Evolutionary conservation across 1,140 invertebrate genomes (phyloP), one percentile per base, ranked within the genome.

Genomic region (Dryas iulia): DNA sequence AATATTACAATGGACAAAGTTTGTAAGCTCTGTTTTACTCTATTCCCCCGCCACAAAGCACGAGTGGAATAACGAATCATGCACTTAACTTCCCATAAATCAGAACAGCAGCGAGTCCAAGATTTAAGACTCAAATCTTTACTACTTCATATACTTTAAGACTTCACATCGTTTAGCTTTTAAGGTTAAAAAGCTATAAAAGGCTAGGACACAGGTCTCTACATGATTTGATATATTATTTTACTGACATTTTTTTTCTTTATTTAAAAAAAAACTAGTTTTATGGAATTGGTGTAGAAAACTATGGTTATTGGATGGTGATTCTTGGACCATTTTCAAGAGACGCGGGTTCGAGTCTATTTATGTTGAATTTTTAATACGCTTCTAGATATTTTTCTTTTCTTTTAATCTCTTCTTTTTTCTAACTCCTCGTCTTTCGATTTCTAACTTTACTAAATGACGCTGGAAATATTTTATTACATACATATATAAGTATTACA

Each of bases 111-210:
- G 14, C 39, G 59, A 26, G n/a, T 39, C 24, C 59, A 47, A 60
- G 39, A 47, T 47, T 47, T 47, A 47, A 47, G 39, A 21, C 39
- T 47, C 39, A 47, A 47, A 21, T 21, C 39, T 47, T 47, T 18
- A 47, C 39, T 60, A 60, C 35, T 30, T 39, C 59, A 28, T 39
- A 35, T 21, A 35, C 33, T 60, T 60, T 60, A 60, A 24, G 59
- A 47, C 59, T 47, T 30, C 59, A 60, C 33, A 47, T 10, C 26
- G 12, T 23, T 60, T 60, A 39, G 59, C 59, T 14, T 39, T 60
- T 60, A 60, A 26, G 59, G 0, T 33, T 60, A 26, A 25, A 60
- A 33, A 60, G 39, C 18, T 47, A 18, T 28, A 0, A 47, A 47
- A 47, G 18, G 14, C 39, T 47, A 47, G 7, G 14, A 47, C 18